A percentile compares a stretch with the other conserved stretches of the same genome.
phyloP scores from a whole-genome alignment of 2,888 invertebrate genomes.

The Priapulus caudatus region DNA sequence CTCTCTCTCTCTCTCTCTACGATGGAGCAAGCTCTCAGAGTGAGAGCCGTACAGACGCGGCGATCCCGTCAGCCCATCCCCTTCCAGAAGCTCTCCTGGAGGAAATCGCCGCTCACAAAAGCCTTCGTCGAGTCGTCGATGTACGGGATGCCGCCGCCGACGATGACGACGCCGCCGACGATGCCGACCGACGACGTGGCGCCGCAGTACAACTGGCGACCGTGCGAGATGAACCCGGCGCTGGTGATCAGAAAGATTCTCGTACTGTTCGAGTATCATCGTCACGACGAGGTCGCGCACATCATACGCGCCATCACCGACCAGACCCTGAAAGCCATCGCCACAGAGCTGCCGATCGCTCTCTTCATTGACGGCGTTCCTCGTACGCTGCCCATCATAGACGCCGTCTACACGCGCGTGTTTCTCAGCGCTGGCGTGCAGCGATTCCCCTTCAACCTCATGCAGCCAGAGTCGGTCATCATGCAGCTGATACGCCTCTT shows the following conservation, averaged over 20 bases:
- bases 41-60: too few relatives aligned
- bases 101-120: too few relatives aligned
- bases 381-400: slow-evolving; percentile 70
- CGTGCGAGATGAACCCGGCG: slow-evolving; percentile 42
- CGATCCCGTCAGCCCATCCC: too few relatives aligned
- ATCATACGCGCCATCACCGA: slow-evolving; percentile 66
- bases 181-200: too few relatives aligned
- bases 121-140: too few relatives aligned
- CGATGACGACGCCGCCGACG: too few relatives aligned
- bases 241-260: slow-evolving; percentile 49
- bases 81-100: too few relatives aligned
- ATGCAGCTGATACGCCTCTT: slow-evolving; percentile 75
- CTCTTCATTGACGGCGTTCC: slow-evolving; percentile 77
- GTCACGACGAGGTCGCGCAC: slow-evolving; percentile 78
- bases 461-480: slow-evolving; percentile 60
- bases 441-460: slow-evolving; percentile 37
- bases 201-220: too few relatives aligned
- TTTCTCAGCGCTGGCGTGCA: slow-evolving; percentile 39
- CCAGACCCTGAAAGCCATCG: slow-evolving; percentile 56
- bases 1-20: too few relatives aligned
- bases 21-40: too few relatives aligned
- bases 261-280: slow-evolving; percentile 69
- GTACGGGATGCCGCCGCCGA: too few relatives aligned
- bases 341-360: slow-evolving; percentile 65
- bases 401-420: slow-evolving; percentile 56